Evolutionary conservation across 2,888 invertebrate genomes (phyloP).

Genomic region (Scelioninae gen. 1): DNA sequence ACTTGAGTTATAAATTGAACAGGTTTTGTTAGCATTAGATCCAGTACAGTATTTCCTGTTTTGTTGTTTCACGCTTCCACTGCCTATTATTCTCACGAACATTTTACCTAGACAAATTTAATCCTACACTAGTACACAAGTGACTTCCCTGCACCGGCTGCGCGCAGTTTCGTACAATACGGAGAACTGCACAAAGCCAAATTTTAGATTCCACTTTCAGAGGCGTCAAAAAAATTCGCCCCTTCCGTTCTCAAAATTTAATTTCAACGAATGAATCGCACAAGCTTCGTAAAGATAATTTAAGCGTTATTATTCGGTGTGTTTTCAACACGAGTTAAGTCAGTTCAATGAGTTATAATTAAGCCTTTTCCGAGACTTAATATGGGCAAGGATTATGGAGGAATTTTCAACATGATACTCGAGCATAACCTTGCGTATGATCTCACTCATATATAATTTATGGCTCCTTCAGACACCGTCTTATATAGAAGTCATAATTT

Average conservation of each 20-base stretch:
- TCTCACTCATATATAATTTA: conserved; percentile 58
- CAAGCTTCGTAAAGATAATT: background rate
- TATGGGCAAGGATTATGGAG: background rate
- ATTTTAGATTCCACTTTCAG: conserved; percentile 52
- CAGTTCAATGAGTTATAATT: conserved; percentile 20
- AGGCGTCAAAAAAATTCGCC: background rate
- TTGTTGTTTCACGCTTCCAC: conserved; percentile 68
- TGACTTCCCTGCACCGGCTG: conserved; percentile 62
- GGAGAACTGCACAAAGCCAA: conserved; percentile 49
- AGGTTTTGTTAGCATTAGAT: conserved; percentile 67
- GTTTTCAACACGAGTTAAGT: background rate
- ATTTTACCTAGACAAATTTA: conserved; percentile 68
- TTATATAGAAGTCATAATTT: conserved; percentile 51
- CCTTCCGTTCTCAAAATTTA: background rate
- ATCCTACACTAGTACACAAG: conserved; percentile 64
- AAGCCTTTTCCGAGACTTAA: conserved; percentile 7
- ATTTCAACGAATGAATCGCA: conserved; percentile 6
- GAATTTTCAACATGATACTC: conserved; percentile 25
- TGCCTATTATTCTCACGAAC: conserved; percentile 68
- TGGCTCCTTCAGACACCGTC: conserved; percentile 45
- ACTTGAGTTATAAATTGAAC: conserved; percentile 51
- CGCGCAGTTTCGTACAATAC: conserved; percentile 47
- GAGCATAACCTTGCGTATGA: conserved; percentile 42
- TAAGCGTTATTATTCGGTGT: background rate
- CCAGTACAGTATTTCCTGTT: conserved; percentile 66